Conservation (phyloP, 2,888 invertebrate species). For the Sesia bembeciformis region DNA sequence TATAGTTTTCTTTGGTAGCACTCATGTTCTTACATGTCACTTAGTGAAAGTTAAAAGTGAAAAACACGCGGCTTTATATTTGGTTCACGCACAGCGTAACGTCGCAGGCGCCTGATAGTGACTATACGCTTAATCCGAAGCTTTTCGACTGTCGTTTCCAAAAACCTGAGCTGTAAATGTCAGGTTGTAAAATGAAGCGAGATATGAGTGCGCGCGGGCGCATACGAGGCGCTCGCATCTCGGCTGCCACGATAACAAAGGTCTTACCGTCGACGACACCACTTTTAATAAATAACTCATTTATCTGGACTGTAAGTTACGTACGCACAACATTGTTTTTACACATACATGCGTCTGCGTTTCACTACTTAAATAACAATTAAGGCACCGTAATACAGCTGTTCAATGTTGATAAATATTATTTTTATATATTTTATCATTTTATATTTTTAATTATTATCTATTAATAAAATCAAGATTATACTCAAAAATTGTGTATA, state of each 20-base stretch:
- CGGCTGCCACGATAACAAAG: conserved; percentile 58
- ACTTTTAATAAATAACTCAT: conserved; percentile 60
- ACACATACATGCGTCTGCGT: not conserved
- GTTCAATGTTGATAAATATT: no score
- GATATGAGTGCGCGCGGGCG: conserved; percentile 48
- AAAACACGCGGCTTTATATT: conserved; percentile 22
- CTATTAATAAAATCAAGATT: no score
- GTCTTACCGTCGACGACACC: conserved; percentile 47
- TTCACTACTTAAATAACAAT: not conserved
- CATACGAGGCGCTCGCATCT: conserved; percentile 55
- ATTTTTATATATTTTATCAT: no score
- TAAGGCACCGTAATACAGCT: no score
- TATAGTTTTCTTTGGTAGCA: conserved; percentile 35
- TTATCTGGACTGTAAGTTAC: conserved; percentile 56
- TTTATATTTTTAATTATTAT: no score
- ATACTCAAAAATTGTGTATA: no score
- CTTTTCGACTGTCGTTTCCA: conserved; percentile 53
- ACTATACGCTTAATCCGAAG: conserved; percentile 49
- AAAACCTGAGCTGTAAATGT: conserved; percentile 62
- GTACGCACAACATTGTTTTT: conserved; percentile 4
- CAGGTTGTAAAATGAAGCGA: conserved; percentile 53
- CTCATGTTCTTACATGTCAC: conserved; percentile 26
- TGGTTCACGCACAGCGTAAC: conserved; percentile 32
- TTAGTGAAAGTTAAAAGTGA: conserved; percentile 55
- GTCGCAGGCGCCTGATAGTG: conserved; percentile 30